Evolutionary conservation across 2,113 vertebrate genomes (phyloP).

Genomic region (Salvator merianae): DNA sequence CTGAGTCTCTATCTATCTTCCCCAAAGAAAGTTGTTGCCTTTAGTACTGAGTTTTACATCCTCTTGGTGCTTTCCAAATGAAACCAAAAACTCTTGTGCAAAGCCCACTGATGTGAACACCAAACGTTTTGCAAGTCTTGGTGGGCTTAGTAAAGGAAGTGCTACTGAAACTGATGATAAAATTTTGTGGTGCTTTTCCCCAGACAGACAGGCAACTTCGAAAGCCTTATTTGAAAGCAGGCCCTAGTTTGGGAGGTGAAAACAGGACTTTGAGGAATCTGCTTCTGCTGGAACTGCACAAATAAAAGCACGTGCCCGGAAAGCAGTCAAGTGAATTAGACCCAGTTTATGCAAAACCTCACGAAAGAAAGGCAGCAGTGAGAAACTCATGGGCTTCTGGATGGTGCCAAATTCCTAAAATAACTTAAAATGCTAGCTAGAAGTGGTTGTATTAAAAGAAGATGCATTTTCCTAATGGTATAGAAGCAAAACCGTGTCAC

Average conservation of each 20-base stretch:
- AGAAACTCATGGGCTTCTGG: not conserved
- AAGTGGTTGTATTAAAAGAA: too few species aligned
- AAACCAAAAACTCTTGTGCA: not conserved
- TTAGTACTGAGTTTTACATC: not conserved
- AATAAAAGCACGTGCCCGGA: not conserved
- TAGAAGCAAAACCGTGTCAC: too few species aligned
- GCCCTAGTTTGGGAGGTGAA: too few species aligned
- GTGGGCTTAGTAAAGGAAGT: not conserved
- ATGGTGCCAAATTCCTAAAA: not conserved
- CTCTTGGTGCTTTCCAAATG: not conserved
- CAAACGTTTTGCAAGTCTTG: not conserved
- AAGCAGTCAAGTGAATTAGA: too few species aligned
- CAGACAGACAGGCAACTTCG: too few species aligned
- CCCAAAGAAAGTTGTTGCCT: not conserved
- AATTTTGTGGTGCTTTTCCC: not conserved
- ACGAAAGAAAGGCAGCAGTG: not conserved
- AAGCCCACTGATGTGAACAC: not conserved
- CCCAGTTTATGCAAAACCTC: not conserved
- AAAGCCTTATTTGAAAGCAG: too few species aligned
- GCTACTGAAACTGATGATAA: not conserved
- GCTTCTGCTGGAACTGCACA: too few species aligned
- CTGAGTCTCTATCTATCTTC: not conserved
- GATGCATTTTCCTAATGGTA: too few species aligned
- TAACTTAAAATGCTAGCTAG: not conserved
- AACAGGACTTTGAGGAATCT: too few species aligned